Evolutionary conservation across 2,797 vertebrate genomes (phyloP), one percentile per base, ranked within the genome.

Genomic region (Sebastes hubbsi): DNA sequence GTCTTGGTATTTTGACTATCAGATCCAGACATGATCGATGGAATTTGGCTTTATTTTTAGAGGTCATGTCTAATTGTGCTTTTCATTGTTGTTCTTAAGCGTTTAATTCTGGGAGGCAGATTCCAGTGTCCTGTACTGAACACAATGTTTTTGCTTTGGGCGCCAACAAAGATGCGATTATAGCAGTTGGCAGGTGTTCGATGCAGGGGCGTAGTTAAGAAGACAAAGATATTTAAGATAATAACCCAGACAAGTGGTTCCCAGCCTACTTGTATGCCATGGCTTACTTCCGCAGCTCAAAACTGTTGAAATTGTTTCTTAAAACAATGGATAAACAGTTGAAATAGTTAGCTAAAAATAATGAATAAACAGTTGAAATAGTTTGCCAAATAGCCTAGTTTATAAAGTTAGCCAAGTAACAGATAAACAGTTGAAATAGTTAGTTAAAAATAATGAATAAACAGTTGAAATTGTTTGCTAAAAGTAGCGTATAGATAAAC

Each of bases 1-100:
- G 72, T 78, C 46, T 75, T 49, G n/a, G 79, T 90, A 77, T 89
- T 88, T 83, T 58, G 54, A 61, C 54, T 67, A 73, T 92, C 84
- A 79, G 80, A 87, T 84, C 66, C 69, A 91, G 89, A 90, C 91
- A 42, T 64, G 32, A 62, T 69, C 25, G 18, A 22, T 64, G 68
- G 72, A 30, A 29, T 75, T 46, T 55, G 34, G 32, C 42, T 69
- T 64, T 88, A 87, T 82, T 87, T 89, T 88, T 87, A 78, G 58
- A 74, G 29, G 11, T 4, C 49, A 42, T 54, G 24, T 72, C n/a
- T 74, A n/a, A 46, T 72, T 77, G 62, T 62, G 11, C 49, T 73
- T 78, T 49, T 54, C 20, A 30, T 66, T 69, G 4, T 77, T 77
- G 16, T 75, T 62, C 30, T 71, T 11, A 5, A 20, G 42, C 27